phyloP scores from a whole-genome alignment of 1,140 invertebrate species.

The Diachasma alloeum region DNA sequence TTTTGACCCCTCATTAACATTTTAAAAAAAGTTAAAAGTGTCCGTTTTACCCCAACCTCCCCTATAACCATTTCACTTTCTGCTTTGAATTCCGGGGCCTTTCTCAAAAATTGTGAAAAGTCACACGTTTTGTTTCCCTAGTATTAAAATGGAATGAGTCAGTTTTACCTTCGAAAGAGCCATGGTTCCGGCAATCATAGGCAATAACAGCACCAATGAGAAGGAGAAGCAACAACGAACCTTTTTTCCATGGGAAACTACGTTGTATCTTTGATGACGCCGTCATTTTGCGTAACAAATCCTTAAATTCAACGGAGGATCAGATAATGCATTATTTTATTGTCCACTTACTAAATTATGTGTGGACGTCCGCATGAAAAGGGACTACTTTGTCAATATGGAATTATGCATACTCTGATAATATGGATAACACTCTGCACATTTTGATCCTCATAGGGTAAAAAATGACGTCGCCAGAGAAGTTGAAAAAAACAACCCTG shows the following conservation, averaged over 20 bases:
- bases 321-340: neutral
- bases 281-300: conserved; percentile 58
- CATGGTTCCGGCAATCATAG: conserved; percentile 57
- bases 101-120: neutral
- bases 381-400: no score
- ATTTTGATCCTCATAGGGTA: no score
- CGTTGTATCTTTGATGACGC: conserved; percentile 43
- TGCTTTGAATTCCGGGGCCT: no score
- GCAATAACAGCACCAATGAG: conserved; percentile 50
- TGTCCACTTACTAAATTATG: neutral
- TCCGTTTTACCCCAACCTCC: no score
- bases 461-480: no score
- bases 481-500: no score
- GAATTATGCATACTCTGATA: no score
- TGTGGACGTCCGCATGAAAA: no score
- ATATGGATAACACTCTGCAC: no score
- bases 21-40: no score
- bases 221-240: conserved; percentile 53
- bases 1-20: no score
- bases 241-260: conserved; percentile 57
- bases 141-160: neutral
- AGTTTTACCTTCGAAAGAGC: conserved; percentile 56
- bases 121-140: neutral
- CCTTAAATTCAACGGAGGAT: conserved; percentile 34
- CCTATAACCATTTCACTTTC: no score